Base-by-base conservation (phyloP, 2,888 invertebrate species). In the Rapana venosa region DNA sequence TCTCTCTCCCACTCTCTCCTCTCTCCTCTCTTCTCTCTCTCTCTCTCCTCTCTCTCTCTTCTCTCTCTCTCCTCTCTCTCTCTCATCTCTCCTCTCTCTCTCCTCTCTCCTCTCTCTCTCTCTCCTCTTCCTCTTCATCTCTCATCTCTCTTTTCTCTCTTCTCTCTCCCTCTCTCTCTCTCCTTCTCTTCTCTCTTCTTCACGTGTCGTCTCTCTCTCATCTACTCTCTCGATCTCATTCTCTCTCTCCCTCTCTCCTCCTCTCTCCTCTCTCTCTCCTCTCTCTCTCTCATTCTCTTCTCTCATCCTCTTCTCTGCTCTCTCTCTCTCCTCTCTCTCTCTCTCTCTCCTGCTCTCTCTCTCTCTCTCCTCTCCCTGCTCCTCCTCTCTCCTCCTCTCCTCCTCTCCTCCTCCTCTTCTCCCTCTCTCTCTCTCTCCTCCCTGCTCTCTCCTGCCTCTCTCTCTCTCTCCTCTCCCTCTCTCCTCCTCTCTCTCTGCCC, bases 11-110 rank as follows among this genome's bases (percentile, higher is more conserved):
- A 1, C n/a, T 22, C 11, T 74, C 74, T n/a, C 26, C 4, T n/a
- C 4, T 74, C 74, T n/a, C n/a, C n/a, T 11, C n/a, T n/a, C 4
- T 4, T 74, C n/a, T 74, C 74, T 74, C 74, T 74, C n/a, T 74
- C 86, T 86, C 86, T 86, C 86, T 86, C 22, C 15, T 74, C 74
- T 74, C 15, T 74, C n/a, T 74, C 15, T 74, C 74, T 74, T 22
- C 22, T 22, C 22, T 17, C 74, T 22, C 22, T 74, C 74, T 22
- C 79, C 20, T 32, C 79, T 79, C 79, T 79, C 79, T 79, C 32
- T 79, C 79, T 32, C 79, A 30, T 32, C 32, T 20, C 32, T 32
- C 32, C 32, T 20, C 79, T 79, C 74, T 74, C 74, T 74, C 74
- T 74, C 22, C 22, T 22, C n/a, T n/a, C 22, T n/a, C 22, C 74